Evolutionary conservation across 2,113 vertebrate species (phyloP).

Genomic region (Oreocharis arfaki): DNA sequence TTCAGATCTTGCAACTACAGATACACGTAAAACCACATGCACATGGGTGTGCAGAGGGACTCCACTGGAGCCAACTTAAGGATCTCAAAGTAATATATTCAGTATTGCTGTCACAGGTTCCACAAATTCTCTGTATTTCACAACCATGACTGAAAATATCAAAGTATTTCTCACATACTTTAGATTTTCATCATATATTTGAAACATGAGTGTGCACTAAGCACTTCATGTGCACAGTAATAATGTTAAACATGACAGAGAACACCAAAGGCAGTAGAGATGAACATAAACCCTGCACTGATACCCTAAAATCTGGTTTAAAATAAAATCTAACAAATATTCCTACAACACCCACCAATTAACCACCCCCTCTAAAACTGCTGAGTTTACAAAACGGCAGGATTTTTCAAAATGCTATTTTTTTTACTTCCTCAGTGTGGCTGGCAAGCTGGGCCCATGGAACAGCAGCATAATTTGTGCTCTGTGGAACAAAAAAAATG

Average conservation of each 20-base stretch:
- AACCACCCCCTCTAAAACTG: neutral
- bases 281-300: neutral
- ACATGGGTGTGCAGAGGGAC: neutral
- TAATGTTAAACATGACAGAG: neutral
- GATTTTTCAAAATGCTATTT: neutral
- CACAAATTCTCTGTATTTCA: neutral
- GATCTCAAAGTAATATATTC: neutral
- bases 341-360: neutral
- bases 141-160: neutral
- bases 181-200: neutral
- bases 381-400: neutral
- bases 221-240: neutral
- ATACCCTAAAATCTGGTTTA: neutral
- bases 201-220: neutral
- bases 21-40: rapidly evolving
- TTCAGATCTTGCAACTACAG: neutral
- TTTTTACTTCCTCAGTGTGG: neutral
- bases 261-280: neutral
- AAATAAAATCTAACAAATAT: neutral
- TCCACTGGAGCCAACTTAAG: neutral
- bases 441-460: neutral
- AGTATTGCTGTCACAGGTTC: neutral
- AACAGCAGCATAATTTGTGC: rapidly evolving
- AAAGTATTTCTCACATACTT: neutral
- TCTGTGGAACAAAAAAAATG: neutral